phyloP scores from a whole-genome alignment of 2,888 invertebrate species.

The Ceriagrion tenellum region DNA sequence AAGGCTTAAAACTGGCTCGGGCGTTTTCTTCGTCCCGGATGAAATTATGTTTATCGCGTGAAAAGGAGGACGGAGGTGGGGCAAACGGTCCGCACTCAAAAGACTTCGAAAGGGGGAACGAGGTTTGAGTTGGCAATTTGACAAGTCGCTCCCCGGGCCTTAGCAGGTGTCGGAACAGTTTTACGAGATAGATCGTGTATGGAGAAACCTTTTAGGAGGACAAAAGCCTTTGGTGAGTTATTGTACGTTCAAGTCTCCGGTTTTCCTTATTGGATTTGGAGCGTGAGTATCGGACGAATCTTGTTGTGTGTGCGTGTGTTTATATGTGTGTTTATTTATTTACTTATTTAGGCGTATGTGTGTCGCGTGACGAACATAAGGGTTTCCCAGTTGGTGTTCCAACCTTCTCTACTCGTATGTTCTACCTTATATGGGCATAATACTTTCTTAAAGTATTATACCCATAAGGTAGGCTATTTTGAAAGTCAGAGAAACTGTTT shows the following conservation, averaged over 20 bases:
- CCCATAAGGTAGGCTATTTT: no score
- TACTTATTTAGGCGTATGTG: no score
- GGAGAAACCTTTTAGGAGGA: background rate
- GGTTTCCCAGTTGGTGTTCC: no score
- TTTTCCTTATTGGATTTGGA: background rate
- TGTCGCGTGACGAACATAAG: no score
- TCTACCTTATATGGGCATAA: no score
- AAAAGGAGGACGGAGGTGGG: background rate
- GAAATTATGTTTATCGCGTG: slow-evolving; percentile 9
- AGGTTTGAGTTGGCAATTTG: slow-evolving; percentile 7
- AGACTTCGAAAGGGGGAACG: background rate
- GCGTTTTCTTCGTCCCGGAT: background rate
- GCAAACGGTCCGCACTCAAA: background rate
- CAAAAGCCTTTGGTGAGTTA: background rate
- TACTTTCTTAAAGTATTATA: no score
- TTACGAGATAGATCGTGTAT: background rate
- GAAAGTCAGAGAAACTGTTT: no score
- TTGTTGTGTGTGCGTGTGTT: no score
- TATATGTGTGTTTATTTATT: no score
- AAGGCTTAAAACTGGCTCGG: slow-evolving; percentile 17
- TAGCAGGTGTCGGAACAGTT: slow-evolving; percentile 8
- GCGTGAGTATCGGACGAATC: background rate
- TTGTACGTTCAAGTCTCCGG: background rate
- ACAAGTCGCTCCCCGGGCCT: background rate
- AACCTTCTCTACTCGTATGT: no score